Base-by-base conservation (phyloP, 2,797 vertebrate species). In the Scolopax rusticola region DNA sequence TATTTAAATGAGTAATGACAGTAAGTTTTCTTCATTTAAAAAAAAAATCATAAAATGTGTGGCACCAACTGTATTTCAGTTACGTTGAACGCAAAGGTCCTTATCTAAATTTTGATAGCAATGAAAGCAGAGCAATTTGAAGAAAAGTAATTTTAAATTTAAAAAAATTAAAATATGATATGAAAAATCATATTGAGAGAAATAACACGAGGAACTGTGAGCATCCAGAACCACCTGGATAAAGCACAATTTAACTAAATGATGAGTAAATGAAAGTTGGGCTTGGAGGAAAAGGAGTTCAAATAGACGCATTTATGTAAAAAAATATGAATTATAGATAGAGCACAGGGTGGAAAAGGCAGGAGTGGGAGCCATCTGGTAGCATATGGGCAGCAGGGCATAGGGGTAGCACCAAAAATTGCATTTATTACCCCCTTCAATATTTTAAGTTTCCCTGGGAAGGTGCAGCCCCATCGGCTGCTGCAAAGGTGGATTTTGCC, bases 331-430 rank as follows among this genome's bases (percentile, higher is more conserved):
- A 60, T 41, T 28, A 1, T 2, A n/a, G 83, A 1, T n/a, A 3
- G 3, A 9, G 1, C 5, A 54, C 63, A 56, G 77, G 38, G 19
- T 13, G 27, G 61, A 25, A 41, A 12, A 56, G 67, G 51, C 54
- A 33, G 30, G 56, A 7, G 6, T 38, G 76, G 61, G 20, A 21
- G 8, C 43, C 16, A 1, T 24, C 16, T 1, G 6, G 0, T 3
- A 2, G 15, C 10, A 5, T 4, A 3, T 0, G 0, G 12, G 51
- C 56, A 40, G 33, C 50, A 3, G 2, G 60, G 45, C 12, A 2
- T 6, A n/a, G 57, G 19, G 33, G 41, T 23, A 21, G 64, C 71
- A 2, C 64, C 38, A 32, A 13, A 16, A 4, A 7, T 18, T 48
- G 56, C 2, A 3, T 73, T 93, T 47, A 25, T 12, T 23, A 1